Base-by-base conservation (phyloP, 2,888 invertebrate genomes). In the Euzetes globulus region DNA sequence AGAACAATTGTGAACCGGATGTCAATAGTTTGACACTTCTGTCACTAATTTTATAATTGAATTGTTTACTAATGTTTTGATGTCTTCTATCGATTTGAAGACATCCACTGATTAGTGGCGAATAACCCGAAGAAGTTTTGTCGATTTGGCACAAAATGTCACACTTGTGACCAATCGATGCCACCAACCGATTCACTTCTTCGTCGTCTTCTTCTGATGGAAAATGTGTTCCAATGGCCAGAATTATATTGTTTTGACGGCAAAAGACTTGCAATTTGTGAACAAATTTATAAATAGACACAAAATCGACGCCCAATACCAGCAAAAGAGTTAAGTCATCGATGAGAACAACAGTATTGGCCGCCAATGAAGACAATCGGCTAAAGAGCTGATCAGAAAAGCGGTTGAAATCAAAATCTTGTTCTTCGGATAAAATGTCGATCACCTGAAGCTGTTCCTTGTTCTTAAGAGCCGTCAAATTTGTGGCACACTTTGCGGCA, bases 131-230 rank as follows among this genome's bases (percentile, higher is more conserved):
- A 17, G 29, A 33, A 13, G 27, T 27, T 33, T 63, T 63, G 33
- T 63, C 33, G 13, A 29, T 63, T 33, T 63, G 29, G 33, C 63
- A 63, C 63, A 19, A 63, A 63, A 63, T 63, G 33, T 63, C 63
- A 33, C 63, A 33, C 33, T 27, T 33, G 33, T 63, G 33, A 19
- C 25, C 63, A 17, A 63, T 29, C 27, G 63, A 63, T 29, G 25
- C 29, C 17, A 63, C 63, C 11, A 63, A 33, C 3, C 63, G 29
- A 15, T 63, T 27, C 29, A 63, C 63, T 63, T 63, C 63, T 63
- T 63, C 63, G 63, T 63, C 63, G 63, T 63, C 63, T 25, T 63
- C 63, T 63, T 63, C 63, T 5, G 63, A 15, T 15, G 63, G 63
- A 27, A 3, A 63, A 63, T 63, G 29, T 2, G 63, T 29, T 27